Base-by-base conservation (phyloP, 2,797 vertebrate genomes). In the Mallotus villosus region DNA sequence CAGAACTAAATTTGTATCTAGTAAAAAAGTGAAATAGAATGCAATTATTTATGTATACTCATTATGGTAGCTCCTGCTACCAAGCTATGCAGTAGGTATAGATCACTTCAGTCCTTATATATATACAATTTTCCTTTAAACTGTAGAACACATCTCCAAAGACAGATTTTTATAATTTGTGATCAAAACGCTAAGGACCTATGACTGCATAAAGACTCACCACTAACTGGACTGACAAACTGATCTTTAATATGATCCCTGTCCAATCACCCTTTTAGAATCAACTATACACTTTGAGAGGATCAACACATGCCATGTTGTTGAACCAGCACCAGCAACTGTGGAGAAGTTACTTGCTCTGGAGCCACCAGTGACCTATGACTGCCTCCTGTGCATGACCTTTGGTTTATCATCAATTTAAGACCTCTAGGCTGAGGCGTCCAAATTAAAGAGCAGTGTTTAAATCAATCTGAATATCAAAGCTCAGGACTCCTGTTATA, bases 401-500 rank as follows among this genome's bases (percentile, higher is more conserved):
- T 25, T 32, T 25, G 25, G 71, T 32, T 22, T 16, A 75, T 77
- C n/a, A 57, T 41, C 46, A n/a, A 17, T n/a, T 49, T 60, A 14
- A 69, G 34, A 63, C 37, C 9, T 58, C 21, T 55, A 0, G 0
- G 58, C 62, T 6, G 22, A n/a, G 34, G 25, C 62, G 46, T 46
- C 8, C 16, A 17, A 34, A 29, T 63, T 46, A 41, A 16, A 22
- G 8, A 70, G 61, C 25, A 49, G 68, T 61, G 46, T 81, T 63
- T 46, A 69, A 76, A 76, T 27, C 7, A 75, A 75, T 63, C 65
- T 24, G 68, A 63, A 17, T 77, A 81, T 88, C 75, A 82, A 85
- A 88, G 84, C 73, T 85, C 63, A 71, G 49, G 0, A 9, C 9
- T 67, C 82, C 77, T 7, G 22, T 81, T 81, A 74, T 76, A 85